Base-by-base conservation (phyloP, 2,113 vertebrate genomes). In the Calcarius ornatus region DNA sequence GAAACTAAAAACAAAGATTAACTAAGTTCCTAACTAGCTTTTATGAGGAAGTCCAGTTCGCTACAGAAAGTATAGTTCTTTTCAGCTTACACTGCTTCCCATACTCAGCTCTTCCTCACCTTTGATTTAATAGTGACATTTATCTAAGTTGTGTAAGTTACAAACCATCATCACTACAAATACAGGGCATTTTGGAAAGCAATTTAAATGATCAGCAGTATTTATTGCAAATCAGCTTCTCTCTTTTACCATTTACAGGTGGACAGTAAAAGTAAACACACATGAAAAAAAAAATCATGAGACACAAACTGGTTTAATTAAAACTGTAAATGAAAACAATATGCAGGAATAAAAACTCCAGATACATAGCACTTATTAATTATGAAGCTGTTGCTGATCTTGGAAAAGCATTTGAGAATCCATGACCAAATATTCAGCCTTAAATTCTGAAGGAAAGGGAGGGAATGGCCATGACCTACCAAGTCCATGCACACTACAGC, bases 181-280 rank as follows among this genome's bases (percentile, higher is more conserved):
- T 17, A 69, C 8, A 70, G 37, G 60, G 50, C 60, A 45, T 28
- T 81, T 23, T 86, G 63, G 45, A 95, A 78, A 82, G 80, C 43
- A 86, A 54, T 77, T 82, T 56, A 65, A 66, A 83, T 12, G 48
- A 84, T 30, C 63, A 66, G 28, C 48, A 95, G 78, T 30, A 70
- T 92, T 97, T 97, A 97, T 60, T 95, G 79, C 48, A 95, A 95
- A 94, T 31, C 47, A 97, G 42, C 48, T 88, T 86, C n/a, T 72
- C 61, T 88, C 48, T 91, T 63, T 59, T 70, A 51, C 43, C 76
- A 91, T 81, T 91, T 92, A 95, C 75, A 48, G 47, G 42, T 2
- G 3, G 59, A 42, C 42, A 85, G 66, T 22, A 80, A 66, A 95
- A 86, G 68, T 59, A 94, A 95, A 86, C 16, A 7, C 31, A 53